Evolutionary conservation across 2,797 vertebrate species (phyloP), one percentile per base, ranked within the genome.

Genomic region (Mycteria americana): DNA sequence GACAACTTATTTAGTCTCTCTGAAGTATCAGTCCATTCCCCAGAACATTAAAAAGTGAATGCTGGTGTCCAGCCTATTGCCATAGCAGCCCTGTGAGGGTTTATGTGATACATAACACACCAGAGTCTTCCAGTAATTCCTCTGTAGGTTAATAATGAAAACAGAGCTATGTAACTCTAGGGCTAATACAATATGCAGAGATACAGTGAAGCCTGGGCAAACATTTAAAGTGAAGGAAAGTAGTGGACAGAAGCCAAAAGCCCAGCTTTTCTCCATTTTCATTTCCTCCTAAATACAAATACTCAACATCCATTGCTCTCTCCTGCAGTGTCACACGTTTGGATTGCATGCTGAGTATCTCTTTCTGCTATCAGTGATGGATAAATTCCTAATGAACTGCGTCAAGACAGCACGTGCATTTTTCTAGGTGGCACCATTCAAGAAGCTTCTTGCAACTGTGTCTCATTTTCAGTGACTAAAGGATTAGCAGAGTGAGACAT

Each of bases 41-140:
- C 22, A 60, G 85, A 51, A 74, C n/a, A 39, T 65, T 82, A 48
- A 56, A 70, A 77, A 93, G 54, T 10, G 48, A 85, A 27, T 82
- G 53, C 64, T 85, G 74, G 43, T 90, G 92, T 79, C 69, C 91
- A 92, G 59, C 62, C 87, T n/a, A 51, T 85, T 86, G 77, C 89
- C 63, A 57, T 30, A 84, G 95, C 76, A 96, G 94, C 87, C 25
- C 41, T 80, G 31, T 3, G 33, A 85, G 63, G 63, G 51, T 82
- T 88, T 62, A 9, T 73, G 56, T 81, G 94, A 74, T 45, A 43
- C 59, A 62, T 33, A 68, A 45, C 78, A 60, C 31, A 21, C 24
- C 39, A 51, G 53, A 65, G 57, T 41, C 79, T 82, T 57, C 80
- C 65, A 89, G 6, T 46, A 73, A 91, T 87, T 83, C 76, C n/a